Percentiles rank a stretch among this genome's conserved stretches.
Conservation (phyloP, 2,113 vertebrate genomes). For the Heliornis fulica region DNA sequence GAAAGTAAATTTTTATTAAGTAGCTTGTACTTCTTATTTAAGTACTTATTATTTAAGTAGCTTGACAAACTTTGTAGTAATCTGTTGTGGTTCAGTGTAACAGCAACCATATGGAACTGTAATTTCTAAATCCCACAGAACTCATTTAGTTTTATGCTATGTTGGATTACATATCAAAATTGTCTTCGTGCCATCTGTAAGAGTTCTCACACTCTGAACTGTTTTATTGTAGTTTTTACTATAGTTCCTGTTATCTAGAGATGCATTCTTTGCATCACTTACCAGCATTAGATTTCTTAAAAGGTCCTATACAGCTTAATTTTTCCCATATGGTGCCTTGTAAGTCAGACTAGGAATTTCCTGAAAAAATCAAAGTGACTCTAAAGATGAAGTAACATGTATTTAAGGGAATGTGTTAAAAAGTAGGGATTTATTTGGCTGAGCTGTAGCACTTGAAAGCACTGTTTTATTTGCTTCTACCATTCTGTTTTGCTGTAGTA, state of each 20-base stretch:
- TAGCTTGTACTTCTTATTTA: too few relatives aligned
- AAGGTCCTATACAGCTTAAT: not conserved
- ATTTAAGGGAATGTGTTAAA: not conserved
- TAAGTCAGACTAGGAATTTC: not conserved
- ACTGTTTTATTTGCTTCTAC: not conserved
- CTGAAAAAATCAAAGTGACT: not conserved
- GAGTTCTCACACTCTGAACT: constrained; percentile 14
- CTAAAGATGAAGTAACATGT: not conserved
- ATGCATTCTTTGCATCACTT: not conserved
- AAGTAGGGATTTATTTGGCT: not conserved
- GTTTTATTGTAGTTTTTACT: constrained; percentile 26
- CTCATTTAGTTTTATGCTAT: constrained; percentile 53
- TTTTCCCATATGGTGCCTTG: not conserved
- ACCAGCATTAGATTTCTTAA: not conserved
- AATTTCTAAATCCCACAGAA: constrained; percentile 67
- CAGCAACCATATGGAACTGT: constrained; percentile 64
- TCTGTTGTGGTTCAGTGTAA: constrained; percentile 52
- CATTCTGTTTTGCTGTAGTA: not conserved
- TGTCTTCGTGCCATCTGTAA: constrained; percentile 56
- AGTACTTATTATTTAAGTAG: too few relatives aligned
- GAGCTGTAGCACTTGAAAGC: not conserved
- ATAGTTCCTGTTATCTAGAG: not conserved
- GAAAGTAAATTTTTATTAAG: constrained; percentile 48
- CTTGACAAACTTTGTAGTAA: constrained; percentile 43
- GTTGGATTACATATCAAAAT: constrained; percentile 63